Conservation (phyloP, 2,113 vertebrate species). For the Podiceps cristatus region DNA sequence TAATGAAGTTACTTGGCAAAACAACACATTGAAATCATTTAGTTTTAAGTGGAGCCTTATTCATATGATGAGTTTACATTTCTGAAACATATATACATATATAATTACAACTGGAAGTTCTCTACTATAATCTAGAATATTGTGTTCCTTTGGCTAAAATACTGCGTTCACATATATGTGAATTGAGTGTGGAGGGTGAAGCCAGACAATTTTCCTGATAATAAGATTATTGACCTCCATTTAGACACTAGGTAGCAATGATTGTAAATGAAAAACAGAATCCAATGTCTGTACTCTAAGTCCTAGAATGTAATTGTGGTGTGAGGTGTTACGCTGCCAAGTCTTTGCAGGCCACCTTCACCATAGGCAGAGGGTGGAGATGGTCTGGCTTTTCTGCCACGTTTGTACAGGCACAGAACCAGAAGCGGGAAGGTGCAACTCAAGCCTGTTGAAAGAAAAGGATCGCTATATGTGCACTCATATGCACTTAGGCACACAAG, state of each 20-base stretch:
- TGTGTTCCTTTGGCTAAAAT: neutral
- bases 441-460: neutral
- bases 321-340: neutral
- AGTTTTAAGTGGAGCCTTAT: neutral
- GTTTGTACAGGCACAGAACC: neutral
- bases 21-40: neutral
- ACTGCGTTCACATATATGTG: neutral
- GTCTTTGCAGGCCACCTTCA: neutral
- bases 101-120: neutral
- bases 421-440: neutral
- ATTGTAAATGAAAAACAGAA: neutral
- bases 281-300: neutral
- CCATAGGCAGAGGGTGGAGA: neutral
- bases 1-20: neutral
- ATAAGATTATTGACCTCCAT: neutral
- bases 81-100: neutral
- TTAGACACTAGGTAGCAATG: neutral
- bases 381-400: neutral
- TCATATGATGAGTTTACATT: neutral
- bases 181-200: neutral
- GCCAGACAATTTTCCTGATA: neutral
- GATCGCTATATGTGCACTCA: rapidly evolving
- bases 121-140: neutral
- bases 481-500: neutral
- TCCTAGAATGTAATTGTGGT: neutral